phyloP scores from a whole-genome alignment of 2,888 invertebrate genomes.

The Himalopsyche anomala region DNA sequence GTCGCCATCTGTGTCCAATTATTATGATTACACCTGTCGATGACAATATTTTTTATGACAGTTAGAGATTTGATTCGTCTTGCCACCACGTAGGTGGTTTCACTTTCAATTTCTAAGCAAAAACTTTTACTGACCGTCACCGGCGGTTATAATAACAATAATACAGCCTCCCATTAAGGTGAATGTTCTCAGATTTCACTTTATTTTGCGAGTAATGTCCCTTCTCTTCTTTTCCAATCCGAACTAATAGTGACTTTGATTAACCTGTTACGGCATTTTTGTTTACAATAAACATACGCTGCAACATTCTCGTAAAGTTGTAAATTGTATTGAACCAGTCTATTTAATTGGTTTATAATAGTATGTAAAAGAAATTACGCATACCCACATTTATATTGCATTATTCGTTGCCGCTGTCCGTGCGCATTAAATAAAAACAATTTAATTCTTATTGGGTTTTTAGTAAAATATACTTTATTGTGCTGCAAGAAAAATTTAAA shows the following conservation, averaged over 20 bases:
- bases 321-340: not conserved
- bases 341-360: not conserved
- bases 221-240: slow-evolving; percentile 22
- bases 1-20: slow-evolving; percentile 38
- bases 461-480: no score
- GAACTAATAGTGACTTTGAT: not conserved
- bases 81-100: slow-evolving; percentile 5
- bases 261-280: slow-evolving; percentile 28
- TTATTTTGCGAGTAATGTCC: slow-evolving; percentile 37
- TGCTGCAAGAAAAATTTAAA: no score
- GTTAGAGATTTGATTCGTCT: slow-evolving; percentile 18
- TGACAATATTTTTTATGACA: slow-evolving; percentile 36
- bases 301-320: not conserved
- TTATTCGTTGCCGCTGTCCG: no score
- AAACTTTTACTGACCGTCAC: slow-evolving; percentile 40
- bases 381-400: no score
- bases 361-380: no score
- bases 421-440: no score
- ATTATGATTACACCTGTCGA: not conserved
- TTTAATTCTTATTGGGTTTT: no score
- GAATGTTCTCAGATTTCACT: slow-evolving; percentile 31
- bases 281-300: not conserved
- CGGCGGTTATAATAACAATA: not conserved
- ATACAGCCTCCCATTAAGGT: slow-evolving; percentile 36
- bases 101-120: slow-evolving; percentile 40